Evolutionary conservation across 2,797 vertebrate species (phyloP), one percentile per base, ranked within the genome.

Genomic region (Sebastes alutus): DNA sequence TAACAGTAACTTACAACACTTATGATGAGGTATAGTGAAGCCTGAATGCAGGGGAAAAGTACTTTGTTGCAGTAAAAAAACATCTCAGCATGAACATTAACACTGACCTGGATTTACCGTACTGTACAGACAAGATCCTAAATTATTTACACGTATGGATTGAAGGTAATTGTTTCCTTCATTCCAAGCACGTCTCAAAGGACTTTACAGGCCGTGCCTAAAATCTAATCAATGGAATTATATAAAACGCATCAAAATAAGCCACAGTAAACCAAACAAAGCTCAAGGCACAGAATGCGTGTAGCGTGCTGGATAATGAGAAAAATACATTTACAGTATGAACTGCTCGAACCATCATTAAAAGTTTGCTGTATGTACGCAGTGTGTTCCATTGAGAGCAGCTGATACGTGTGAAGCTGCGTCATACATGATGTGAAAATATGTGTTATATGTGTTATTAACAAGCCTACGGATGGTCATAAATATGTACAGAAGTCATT

Each of bases 381-480:
- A 13, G 6, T 22, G 14, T 63, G 49, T 46, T 42, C 38, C 14
- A 5, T 30, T 32, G 52, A 61, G 18, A 65, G 29, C 52, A 78
- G 46, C 67, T 61, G 46, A 38, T 23, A 20, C 14, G 20, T 80
- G 9, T 49, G 46, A 67, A 55, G 62, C 22, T 56, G 23, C 33
- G 16, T 11, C 8, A 27, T 4, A 2, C n/a, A 52, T 56, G 54
- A 33, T 46, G 29, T 61, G 25, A 66, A 72, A 75, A 69, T n/a
- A 30, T 72, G 9, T 29, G 12, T 64, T 63, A 52, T 5, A 42
- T 52, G 42, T 18, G 52, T 56, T 4, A 68, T 77, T 75, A 65
- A 71, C 46, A 72, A 65, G 64, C 42, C 35, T 54, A 23, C 71
- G 75, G 81, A 77, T 78, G 79, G 52, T 72, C 71, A 84, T 83